Evolutionary conservation across 2,113 vertebrate genomes (phyloP), one percentile per base, ranked within the genome.

Genomic region (Xenopus laevis): DNA sequence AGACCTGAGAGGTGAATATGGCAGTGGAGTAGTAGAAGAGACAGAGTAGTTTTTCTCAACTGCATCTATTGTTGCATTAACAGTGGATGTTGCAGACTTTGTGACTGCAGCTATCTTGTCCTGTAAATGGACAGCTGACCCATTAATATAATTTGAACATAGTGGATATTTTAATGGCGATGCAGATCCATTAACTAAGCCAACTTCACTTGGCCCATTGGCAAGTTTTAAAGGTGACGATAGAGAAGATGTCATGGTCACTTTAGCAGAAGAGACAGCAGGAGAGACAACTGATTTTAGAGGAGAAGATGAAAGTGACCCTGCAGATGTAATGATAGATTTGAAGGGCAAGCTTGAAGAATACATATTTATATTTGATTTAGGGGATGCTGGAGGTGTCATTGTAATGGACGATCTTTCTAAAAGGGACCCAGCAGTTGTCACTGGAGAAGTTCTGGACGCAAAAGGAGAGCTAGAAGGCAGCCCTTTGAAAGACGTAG

Each of bases 331-430:
- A 69, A 97, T 89, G 76, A 93, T 91, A 0, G 95, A 93, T 80
- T 98, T 99, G 87, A 96, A 97, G 12, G 94, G 93, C 80, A 97
- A 83, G 82, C 88, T 94, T 18, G 96, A 95, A 82, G 90, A 91
- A 85, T 96, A 97, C 91, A 96, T 93, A 84, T 87, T 96, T 80
- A 96, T 86, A 83, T 94, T 94, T 59, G 97, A 95, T 83, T 98
- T 98, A 68, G 96, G 95, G 81, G 96, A 98, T 33, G 94, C 91
- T 84, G 96, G 97, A 81, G 96, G 97, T 12, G 95, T 98, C 92
- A 95, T 94, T 69, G 93, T 93, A 86, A 95, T 96, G 67, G 94
- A 95, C 3, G 95, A 91, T 87, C 96, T 96, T 86, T 99, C 96
- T 86, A 97, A 87, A 74, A 95, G 90, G 84, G 92, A 85, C 58